These are phyloP conservation scores for Aphodius sticticus DNA, from an alignment of 2,888 invertebrate genomes.

Conservation along the genomic window DNA sequence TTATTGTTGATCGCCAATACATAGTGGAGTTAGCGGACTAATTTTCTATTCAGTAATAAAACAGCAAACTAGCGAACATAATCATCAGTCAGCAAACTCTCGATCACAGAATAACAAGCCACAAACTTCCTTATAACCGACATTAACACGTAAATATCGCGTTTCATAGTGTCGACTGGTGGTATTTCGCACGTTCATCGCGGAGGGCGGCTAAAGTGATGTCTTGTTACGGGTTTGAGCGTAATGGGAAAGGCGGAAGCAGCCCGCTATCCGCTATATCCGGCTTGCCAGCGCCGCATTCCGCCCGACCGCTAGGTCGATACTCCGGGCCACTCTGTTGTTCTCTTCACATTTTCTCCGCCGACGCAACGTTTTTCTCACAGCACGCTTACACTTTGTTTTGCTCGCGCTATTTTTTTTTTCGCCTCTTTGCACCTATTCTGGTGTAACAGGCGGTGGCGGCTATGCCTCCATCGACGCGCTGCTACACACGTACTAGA, in stretches of 20 bases:
- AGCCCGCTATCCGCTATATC: constrained; percentile 4
- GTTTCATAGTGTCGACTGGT: neutral
- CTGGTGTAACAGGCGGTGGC: neutral
- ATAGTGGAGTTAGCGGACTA: too few relatives aligned
- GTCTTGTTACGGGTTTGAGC: neutral
- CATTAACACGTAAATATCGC: neutral
- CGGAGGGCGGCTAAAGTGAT: neutral
- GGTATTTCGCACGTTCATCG: neutral
- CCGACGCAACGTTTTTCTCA: neutral
- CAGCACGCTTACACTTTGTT: neutral
- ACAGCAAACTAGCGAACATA: too few relatives aligned
- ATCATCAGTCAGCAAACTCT: too few relatives aligned
- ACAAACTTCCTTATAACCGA: neutral
- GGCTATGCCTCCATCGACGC: neutral
- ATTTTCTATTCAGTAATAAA: too few relatives aligned
- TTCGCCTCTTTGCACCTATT: neutral
- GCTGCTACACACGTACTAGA: neutral
- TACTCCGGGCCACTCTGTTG: neutral
- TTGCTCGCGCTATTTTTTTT: neutral
- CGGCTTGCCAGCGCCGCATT: neutral
- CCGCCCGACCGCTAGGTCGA: neutral
- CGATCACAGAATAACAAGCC: neutral
- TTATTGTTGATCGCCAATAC: too few relatives aligned
- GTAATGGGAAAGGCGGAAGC: neutral
- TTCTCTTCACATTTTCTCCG: neutral